These are phyloP conservation scores for Equus przewalskii DNA, from an alignment of 2,113 vertebrate species.

Conservation along the genomic window DNA sequence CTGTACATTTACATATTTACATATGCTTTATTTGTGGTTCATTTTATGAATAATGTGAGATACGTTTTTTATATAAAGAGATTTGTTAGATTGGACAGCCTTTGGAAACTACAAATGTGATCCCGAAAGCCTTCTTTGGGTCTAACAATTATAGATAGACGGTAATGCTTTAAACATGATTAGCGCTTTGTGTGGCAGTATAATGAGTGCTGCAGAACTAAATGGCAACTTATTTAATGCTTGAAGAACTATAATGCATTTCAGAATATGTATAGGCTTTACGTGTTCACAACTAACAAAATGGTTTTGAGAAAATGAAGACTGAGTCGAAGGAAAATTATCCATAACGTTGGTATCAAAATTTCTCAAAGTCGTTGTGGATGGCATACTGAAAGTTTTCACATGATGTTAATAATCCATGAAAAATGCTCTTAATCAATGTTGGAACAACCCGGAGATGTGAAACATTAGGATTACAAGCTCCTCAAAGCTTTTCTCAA, in stretches of 20 bases:
- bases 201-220: background rate
- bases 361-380: background rate
- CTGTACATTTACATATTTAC: background rate
- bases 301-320: constrained; percentile 33
- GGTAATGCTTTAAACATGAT: background rate
- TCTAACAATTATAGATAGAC: background rate
- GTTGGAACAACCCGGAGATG: background rate
- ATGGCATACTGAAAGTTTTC: background rate
- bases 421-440: background rate
- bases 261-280: background rate
- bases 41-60: background rate
- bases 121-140: background rate
- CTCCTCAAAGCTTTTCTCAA: constrained; percentile 36
- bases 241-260: background rate
- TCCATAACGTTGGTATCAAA: background rate
- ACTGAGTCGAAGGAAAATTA: background rate
- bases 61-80: background rate
- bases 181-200: background rate
- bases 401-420: background rate
- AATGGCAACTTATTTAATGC: background rate
- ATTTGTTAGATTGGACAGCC: background rate
- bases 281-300: background rate
- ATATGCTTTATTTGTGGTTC: background rate
- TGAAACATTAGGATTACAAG: background rate
- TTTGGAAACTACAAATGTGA: constrained; percentile 42